Conservation (phyloP, 2,888 invertebrate species). For the Nipponacmea schrenckii region DNA sequence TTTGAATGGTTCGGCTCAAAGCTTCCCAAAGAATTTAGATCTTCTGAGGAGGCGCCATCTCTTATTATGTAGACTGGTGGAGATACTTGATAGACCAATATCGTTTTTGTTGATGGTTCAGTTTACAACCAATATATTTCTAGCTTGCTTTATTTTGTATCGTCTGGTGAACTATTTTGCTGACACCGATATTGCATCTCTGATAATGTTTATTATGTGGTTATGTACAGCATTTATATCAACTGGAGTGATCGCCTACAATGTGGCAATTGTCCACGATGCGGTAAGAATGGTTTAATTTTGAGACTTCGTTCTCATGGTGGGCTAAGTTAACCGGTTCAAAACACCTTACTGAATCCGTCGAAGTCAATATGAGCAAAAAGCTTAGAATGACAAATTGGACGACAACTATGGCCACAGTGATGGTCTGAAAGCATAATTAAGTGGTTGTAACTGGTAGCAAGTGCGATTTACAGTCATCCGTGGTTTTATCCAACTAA, state of each 20-base stretch:
- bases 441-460: too few relatives aligned
- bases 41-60: neutral
- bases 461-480: too few relatives aligned
- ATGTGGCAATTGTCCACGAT: neutral
- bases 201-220: neutral
- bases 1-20: neutral
- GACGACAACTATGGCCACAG: too few relatives aligned
- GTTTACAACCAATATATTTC: neutral
- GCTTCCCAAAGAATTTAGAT: neutral
- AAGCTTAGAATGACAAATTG: too few relatives aligned
- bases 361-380: too few relatives aligned
- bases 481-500: too few relatives aligned
- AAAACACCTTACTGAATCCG: too few relatives aligned
- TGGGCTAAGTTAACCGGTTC: too few relatives aligned
- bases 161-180: neutral
- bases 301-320: too few relatives aligned
- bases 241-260: neutral
- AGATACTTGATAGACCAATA: neutral
- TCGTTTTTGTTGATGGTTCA: neutral
- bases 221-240: neutral
- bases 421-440: too few relatives aligned
- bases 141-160: neutral
- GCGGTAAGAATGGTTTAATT: neutral
- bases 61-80: neutral
- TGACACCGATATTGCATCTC: neutral